Evolutionary conservation across 1,140 invertebrate genomes (phyloP).

Genomic region (Sminthurides bifidus): DNA sequence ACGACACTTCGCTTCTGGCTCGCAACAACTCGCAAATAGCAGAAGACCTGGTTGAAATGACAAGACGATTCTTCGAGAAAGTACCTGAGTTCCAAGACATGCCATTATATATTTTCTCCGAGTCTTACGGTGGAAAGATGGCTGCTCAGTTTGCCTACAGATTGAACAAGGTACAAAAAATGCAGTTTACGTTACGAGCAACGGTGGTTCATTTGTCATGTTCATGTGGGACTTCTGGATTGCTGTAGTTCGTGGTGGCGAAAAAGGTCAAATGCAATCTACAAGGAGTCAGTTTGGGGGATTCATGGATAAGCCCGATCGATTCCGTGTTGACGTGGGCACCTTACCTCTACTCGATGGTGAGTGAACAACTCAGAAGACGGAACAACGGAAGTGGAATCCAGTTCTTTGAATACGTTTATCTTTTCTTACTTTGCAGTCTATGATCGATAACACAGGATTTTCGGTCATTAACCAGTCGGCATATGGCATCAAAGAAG

Average conservation of each 20-base stretch:
- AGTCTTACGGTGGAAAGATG: conserved; percentile 86
- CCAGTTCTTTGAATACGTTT: conserved; percentile 45
- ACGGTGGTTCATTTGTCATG: neutral
- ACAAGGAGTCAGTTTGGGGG: conserved; percentile 63
- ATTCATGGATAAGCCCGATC: conserved; percentile 74
- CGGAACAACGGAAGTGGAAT: neutral
- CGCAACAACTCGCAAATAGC: conserved; percentile 61
- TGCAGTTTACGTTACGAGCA: neutral
- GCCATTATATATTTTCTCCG: conserved; percentile 67
- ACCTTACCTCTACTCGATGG: conserved; percentile 55
- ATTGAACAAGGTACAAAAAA: conserved; percentile 44
- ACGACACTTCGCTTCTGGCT: conserved; percentile 43
- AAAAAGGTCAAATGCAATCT: conserved; percentile 57
- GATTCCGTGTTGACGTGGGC: conserved; percentile 69
- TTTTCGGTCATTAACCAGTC: conserved; percentile 34
- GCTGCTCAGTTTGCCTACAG: conserved; percentile 57
- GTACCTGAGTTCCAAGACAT: conserved; percentile 53
- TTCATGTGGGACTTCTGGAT: conserved; percentile 27
- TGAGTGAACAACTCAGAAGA: conserved; percentile 38
- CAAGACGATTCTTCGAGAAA: conserved; percentile 50
- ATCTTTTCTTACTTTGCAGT: conserved; percentile 44
- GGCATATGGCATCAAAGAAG: conserved; percentile 35
- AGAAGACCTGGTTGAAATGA: conserved; percentile 57
- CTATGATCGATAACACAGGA: conserved; percentile 41
- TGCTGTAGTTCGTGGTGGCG: conserved; percentile 15